Evolutionary conservation across 1,140 invertebrate species (phyloP).

Genomic region (Stenopsyche tienmushanensis): DNA sequence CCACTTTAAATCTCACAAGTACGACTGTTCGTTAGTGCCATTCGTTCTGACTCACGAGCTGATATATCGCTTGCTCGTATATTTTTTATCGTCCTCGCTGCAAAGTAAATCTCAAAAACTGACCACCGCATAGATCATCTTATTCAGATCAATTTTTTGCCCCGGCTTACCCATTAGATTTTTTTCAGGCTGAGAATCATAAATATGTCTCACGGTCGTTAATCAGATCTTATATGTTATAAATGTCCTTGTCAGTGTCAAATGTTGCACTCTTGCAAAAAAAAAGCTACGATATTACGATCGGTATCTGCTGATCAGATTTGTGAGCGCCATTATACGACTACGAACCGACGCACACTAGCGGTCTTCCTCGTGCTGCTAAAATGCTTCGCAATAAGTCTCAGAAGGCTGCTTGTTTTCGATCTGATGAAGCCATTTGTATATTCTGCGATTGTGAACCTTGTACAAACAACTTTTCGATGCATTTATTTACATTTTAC

Average conservation of each 20-base stretch:
- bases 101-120: too few species aligned
- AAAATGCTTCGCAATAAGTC: constrained; percentile 8
- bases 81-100: too few species aligned
- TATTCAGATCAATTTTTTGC: too few species aligned
- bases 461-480: background rate
- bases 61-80: too few species aligned
- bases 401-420: background rate
- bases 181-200: too few species aligned
- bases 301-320: background rate
- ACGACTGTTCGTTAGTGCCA: constrained; percentile 33
- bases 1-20: constrained; percentile 32
- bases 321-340: background rate
- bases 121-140: too few species aligned
- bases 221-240: background rate
- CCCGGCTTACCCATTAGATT: background rate
- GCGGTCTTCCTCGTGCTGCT: background rate
- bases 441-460: constrained; percentile 8
- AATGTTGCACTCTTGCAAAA: too few species aligned
- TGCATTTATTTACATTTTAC: background rate
- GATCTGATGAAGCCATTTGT: constrained; percentile 19
- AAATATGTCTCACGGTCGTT: background rate
- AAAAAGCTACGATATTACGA: too few species aligned
- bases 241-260: background rate
- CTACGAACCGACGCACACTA: background rate
- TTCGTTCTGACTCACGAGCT: too few species aligned